These are phyloP conservation scores for Seriola aureovittata DNA, from an alignment of 2,113 vertebrate species.

Conservation along the genomic window DNA sequence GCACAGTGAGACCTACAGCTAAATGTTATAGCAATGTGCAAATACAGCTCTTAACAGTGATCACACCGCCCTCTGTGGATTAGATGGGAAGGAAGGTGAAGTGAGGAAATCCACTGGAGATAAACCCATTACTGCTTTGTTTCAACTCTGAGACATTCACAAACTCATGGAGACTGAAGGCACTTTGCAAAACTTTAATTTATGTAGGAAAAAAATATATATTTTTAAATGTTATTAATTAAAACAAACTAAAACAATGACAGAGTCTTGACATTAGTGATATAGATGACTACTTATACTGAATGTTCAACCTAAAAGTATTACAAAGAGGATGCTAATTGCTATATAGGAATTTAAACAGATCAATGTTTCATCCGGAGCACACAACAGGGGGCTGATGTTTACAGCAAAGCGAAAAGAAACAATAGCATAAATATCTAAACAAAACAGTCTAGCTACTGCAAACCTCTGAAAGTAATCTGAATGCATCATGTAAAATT, in stretches of 20 bases:
- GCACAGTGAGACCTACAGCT: conserved; percentile 19
- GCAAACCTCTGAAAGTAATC: neutral
- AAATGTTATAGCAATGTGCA: neutral
- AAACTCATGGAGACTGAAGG: neutral
- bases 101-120: neutral
- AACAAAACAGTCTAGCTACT: neutral
- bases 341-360: neutral
- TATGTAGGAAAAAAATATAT: neutral
- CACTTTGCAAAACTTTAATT: neutral
- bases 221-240: neutral
- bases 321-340: neutral
- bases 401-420: neutral
- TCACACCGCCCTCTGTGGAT: conserved; percentile 45
- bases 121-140: neutral
- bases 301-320: neutral
- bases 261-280: neutral
- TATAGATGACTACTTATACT: neutral
- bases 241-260: neutral
- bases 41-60: neutral
- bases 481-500: neutral
- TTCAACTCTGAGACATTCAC: neutral
- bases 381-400: neutral
- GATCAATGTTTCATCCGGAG: neutral
- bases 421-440: neutral
- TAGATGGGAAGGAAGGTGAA: neutral